Evolutionary conservation across 2,888 invertebrate genomes (phyloP).

Genomic region (Griposia aprilina): DNA sequence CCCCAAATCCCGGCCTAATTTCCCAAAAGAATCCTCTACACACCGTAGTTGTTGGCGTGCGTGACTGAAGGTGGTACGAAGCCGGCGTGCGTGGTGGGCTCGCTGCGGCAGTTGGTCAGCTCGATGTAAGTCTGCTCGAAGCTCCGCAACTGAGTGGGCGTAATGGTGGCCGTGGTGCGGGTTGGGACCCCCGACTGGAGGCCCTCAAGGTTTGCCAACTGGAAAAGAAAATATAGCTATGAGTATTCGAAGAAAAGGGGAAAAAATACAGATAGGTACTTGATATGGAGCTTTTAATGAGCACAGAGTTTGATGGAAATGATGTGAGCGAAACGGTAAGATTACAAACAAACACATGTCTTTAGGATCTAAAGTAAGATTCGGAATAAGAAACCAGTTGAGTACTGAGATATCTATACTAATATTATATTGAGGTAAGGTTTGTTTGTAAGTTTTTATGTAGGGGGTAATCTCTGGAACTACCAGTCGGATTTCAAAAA

Average conservation of each 20-base stretch:
- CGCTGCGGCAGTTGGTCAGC: constrained; percentile 94
- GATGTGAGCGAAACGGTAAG: too few species aligned
- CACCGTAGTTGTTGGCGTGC: constrained; percentile 89
- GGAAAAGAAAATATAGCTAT: constrained; percentile 81
- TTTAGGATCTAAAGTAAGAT: background rate
- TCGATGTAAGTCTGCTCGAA: constrained; percentile 98
- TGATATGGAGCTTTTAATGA: background rate
- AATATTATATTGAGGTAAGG: too few species aligned
- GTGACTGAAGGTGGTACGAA: constrained; percentile 96
- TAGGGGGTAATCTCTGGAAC: too few species aligned
- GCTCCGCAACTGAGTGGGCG: constrained; percentile 97
- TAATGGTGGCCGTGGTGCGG: constrained; percentile 97
- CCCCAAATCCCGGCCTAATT: background rate
- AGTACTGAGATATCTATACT: background rate
- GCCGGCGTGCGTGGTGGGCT: constrained; percentile 96
- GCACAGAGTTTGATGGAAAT: background rate
- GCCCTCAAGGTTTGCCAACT: constrained; percentile 96
- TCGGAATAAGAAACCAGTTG: background rate
- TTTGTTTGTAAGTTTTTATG: too few species aligned
- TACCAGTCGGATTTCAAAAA: too few species aligned
- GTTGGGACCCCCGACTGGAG: constrained; percentile 97
- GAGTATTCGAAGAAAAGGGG: constrained; percentile 24
- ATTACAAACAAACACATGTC: background rate
- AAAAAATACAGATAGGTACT: background rate
- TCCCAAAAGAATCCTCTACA: constrained; percentile 60